Evolutionary conservation across 1,140 invertebrate species (phyloP), one percentile per base, ranked within the genome.

Genomic region (Drosophila tani): DNA sequence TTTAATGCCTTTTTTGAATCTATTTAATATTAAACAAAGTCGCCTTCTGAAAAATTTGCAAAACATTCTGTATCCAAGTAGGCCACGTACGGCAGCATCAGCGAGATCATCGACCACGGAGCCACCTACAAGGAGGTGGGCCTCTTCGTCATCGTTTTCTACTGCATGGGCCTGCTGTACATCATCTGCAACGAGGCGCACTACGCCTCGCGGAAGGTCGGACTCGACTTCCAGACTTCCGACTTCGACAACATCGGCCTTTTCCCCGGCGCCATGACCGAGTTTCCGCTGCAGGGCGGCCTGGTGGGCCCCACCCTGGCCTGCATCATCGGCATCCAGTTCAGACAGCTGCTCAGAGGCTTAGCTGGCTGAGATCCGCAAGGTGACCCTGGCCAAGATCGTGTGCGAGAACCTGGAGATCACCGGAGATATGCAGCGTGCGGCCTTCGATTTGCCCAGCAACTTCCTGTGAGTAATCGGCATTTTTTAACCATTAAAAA

Each of bases 161-260:
- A 96, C 85, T 95, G 95, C 87, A 95, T 95, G 94, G 94, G 94
- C 3, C 91, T 95, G 58, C 93, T 96, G 32, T 96, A 94, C 78
- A 95, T 95, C 60, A 95, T 96, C 53, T 95, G 95, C 88, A 96
- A 96, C 81, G 95, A 95, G 79, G 95, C 95, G 8, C 95, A 95
- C 85, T 94, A 95, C 76, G 95, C 95, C 40, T 95, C 95, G 0
- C 93, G 93, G 46, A 95, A 95, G 91, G 95, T 96, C 51, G 95
- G 95, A 5, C 92, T 95, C 3, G 95, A 95, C 49, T 95, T 96
- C 82, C 94, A 95, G 93, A 94, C 95, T n/a, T n/a, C n/a, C n/a
- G n/a, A n/a, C n/a, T n/a, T 98, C 0, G 97, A 98, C 82, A 97
- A 99, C 84, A 97, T 99, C 62, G 99, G 99, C 93, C 94, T 99